Percentiles rank a stretch among this genome's conserved stretches.
Conservation (phyloP, 2,113 vertebrate genomes). For the Ondatra zibethicus region DNA sequence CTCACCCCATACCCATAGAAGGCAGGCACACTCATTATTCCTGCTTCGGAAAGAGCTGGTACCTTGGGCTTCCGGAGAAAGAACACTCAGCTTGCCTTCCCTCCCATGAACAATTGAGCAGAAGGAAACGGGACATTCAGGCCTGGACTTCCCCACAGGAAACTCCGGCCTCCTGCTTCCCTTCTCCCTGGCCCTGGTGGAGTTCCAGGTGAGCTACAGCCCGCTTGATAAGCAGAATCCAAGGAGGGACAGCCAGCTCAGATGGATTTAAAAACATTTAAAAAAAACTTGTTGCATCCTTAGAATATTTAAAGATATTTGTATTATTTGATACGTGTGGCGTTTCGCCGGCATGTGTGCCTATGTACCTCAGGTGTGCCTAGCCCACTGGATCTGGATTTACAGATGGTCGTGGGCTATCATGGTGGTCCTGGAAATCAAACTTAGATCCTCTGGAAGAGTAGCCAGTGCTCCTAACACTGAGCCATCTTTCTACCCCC, state of each 20-base stretch:
- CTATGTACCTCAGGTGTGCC: background rate
- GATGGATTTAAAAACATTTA: background rate
- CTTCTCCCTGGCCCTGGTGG: slow-evolving; percentile 2
- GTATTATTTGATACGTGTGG: background rate
- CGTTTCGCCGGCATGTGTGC: background rate
- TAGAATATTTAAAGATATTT: background rate
- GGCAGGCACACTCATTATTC: background rate
- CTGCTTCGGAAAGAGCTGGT: background rate
- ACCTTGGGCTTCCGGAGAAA: slow-evolving; percentile 24
- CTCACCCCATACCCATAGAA: background rate
- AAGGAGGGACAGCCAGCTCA: background rate
- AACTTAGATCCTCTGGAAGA: background rate
- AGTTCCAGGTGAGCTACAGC: slow-evolving; percentile 35
- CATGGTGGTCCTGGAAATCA: background rate
- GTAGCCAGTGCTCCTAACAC: background rate
- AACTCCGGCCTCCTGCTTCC: slow-evolving; percentile 41
- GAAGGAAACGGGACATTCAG: slow-evolving; percentile 55
- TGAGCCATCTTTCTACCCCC: background rate
- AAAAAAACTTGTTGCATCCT: background rate
- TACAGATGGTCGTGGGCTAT: background rate
- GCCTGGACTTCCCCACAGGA: slow-evolving; percentile 70
- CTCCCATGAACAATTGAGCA: slow-evolving; percentile 67
- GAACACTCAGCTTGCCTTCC: slow-evolving; percentile 43
- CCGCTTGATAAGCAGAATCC: background rate
- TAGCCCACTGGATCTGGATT: no score